Evolutionary conservation across 2,797 vertebrate species (phyloP).

Genomic region (Coilia nasus): DNA sequence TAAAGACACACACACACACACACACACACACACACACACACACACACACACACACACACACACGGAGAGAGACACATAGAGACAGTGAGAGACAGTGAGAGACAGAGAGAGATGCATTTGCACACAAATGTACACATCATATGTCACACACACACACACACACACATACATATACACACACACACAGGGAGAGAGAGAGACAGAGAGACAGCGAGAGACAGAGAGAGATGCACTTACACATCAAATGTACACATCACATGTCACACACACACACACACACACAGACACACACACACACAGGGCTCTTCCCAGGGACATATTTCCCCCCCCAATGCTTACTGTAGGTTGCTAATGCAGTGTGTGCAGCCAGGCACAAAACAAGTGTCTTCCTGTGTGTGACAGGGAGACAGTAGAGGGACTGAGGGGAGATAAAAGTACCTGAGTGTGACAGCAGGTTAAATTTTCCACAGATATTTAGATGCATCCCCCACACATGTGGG

Average conservation of each 20-base stretch:
- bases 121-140: no score
- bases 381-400: neutral
- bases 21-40: neutral
- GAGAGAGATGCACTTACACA: no score
- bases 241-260: no score
- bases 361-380: neutral
- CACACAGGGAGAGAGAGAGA: no score
- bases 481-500: neutral
- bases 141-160: no score
- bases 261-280: neutral
- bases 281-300: neutral
- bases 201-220: no score
- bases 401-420: neutral
- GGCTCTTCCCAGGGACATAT: neutral
- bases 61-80: no score
- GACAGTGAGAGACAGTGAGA: no score
- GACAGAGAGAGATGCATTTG: no score
- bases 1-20: neutral
- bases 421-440: neutral
- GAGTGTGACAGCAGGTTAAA: neutral
- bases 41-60: neutral
- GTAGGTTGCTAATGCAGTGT: neutral
- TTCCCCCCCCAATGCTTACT: neutral
- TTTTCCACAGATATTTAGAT: slow-evolving; percentile 26
- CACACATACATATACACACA: no score